Conservation (phyloP, 2,797 vertebrate species). For the Mormyrops attenuatus region DNA sequence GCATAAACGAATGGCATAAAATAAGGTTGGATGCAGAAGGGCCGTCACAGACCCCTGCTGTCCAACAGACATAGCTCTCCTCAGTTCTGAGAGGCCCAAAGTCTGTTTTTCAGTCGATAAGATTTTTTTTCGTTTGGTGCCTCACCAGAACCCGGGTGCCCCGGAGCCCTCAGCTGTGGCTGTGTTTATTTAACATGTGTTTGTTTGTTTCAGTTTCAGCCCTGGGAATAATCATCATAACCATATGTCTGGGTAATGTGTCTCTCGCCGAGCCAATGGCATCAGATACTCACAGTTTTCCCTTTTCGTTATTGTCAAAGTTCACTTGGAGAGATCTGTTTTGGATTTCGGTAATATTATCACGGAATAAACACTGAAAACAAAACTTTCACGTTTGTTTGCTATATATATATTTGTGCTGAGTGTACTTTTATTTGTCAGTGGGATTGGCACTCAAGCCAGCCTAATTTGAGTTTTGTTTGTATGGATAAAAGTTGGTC, state of each 20-base stretch:
- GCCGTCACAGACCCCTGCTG: too few relatives aligned
- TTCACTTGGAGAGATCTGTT: neutral
- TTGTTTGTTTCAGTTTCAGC: conserved; percentile 62
- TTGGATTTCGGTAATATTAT: neutral
- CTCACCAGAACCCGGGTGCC: conserved; percentile 45
- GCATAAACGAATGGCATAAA: neutral
- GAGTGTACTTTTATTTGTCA: neutral
- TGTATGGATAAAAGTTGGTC: neutral
- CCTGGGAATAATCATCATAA: conserved; percentile 67
- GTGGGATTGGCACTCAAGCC: conserved; percentile 3
- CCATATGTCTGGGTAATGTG: conserved; percentile 62
- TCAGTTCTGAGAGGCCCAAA: conserved; percentile 16
- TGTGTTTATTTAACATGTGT: conserved; percentile 54
- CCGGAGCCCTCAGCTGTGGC: conserved; percentile 54
- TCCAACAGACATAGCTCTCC: conserved; percentile 24
- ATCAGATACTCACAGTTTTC: conserved; percentile 45
- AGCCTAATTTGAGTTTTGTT: conserved; percentile 6
- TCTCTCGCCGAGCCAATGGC: conserved; percentile 51
- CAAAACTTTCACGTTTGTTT: conserved; percentile 13
- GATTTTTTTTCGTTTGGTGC: conserved; percentile 35
- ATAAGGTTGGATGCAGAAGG: neutral
- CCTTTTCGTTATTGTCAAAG: conserved; percentile 55
- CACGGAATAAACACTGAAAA: conserved; percentile 9
- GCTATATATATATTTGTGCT: neutral
- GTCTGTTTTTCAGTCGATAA: conserved; percentile 17